Conservation (phyloP, 35 echinoderm and acorn worm species). For the Hemicentrotus pulcherrimus region DNA sequence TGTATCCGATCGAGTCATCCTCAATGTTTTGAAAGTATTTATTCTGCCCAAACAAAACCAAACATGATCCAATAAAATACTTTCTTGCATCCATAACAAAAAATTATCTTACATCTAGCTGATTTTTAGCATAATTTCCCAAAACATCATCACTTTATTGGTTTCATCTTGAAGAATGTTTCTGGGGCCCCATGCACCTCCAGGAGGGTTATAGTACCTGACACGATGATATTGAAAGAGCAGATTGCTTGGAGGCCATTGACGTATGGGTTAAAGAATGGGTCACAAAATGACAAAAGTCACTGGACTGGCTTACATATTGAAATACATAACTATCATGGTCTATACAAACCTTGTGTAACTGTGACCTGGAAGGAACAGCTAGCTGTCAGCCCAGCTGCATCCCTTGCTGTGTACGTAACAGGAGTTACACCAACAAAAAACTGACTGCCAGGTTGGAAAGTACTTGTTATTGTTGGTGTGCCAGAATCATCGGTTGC, state of each 20-base stretch:
- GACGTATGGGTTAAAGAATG: neutral
- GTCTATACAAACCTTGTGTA: neutral
- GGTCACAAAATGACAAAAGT: too few species aligned
- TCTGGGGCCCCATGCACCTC: neutral
- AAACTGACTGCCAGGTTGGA: conserved; percentile 46
- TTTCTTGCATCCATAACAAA: too few species aligned
- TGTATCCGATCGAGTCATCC: too few species aligned
- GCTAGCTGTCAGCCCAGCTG: conserved; percentile 33
- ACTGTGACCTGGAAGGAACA: conserved; percentile 63
- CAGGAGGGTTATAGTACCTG: neutral
- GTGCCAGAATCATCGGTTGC: conserved; percentile 54
- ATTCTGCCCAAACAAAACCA: too few species aligned
- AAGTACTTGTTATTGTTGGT: neutral
- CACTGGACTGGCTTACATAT: too few species aligned
- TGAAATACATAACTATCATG: neutral
- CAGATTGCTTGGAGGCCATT: neutral
- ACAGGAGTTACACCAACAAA: conserved; percentile 58
- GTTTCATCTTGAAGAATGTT: neutral
- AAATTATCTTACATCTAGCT: neutral
- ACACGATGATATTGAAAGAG: conserved; percentile 35
- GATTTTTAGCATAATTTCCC: neutral
- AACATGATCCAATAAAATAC: too few species aligned
- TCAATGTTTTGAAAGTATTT: too few species aligned
- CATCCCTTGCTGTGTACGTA: conserved; percentile 67
- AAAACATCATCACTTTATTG: neutral